Conservation (phyloP, 2,113 vertebrate species). For the Centropus unirufus region DNA sequence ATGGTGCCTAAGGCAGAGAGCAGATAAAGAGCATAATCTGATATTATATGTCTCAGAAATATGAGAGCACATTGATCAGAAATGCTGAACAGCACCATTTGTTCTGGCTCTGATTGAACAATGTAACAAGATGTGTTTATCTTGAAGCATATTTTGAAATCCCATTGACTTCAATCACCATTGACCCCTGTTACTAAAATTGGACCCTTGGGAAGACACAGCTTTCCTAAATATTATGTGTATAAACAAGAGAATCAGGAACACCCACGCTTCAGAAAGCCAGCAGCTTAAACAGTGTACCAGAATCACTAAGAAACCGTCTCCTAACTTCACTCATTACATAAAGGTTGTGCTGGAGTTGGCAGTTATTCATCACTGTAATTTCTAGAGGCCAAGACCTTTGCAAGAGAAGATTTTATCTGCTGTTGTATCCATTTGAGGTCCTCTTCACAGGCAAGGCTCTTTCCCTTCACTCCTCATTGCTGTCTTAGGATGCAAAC, state of each 20-base stretch:
- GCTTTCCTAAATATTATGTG: conserved; percentile 63
- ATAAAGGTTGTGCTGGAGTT: neutral
- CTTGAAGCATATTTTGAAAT: conserved; percentile 59
- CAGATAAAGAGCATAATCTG: neutral
- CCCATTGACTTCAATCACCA: conserved; percentile 50
- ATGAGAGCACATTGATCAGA: neutral
- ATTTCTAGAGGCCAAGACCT: neutral
- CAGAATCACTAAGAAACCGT: neutral
- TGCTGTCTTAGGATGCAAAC: neutral
- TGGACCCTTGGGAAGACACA: conserved; percentile 47
- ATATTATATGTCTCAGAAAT: neutral
- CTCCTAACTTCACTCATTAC: neutral
- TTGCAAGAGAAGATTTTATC: neutral
- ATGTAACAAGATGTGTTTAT: conserved; percentile 43
- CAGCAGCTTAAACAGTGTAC: neutral
- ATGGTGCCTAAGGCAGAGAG: neutral
- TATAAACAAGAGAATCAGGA: conserved; percentile 57
- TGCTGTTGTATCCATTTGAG: neutral
- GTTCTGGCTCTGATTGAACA: conserved; percentile 7
- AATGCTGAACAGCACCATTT: neutral
- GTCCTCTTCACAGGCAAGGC: neutral
- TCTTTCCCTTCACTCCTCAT: neutral
- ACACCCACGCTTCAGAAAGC: conserved; percentile 32
- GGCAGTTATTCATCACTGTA: neutral
- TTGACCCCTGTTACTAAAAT: conserved; percentile 57